These are phyloP conservation scores for Zonotrichia leucophrys DNA, from an alignment of 2,113 vertebrate genomes.

Conservation along the genomic window DNA sequence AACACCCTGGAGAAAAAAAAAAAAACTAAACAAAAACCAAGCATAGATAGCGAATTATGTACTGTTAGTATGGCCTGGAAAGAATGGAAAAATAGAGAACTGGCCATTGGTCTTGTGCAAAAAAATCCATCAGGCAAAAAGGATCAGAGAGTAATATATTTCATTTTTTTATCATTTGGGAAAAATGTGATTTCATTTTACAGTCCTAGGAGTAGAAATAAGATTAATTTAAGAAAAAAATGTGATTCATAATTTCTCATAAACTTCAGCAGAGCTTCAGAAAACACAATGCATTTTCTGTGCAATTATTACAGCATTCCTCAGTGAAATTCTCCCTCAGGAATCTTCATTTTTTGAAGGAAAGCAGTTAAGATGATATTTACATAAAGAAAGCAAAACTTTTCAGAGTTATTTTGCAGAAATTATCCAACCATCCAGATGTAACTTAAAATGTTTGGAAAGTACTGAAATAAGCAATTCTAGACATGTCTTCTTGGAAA, in stretches of 20 bases:
- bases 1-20: not conserved
- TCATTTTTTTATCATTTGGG: not conserved
- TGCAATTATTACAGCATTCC: not conserved
- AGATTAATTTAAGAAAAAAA: not conserved
- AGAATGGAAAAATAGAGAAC: not conserved
- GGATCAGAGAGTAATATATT: not conserved
- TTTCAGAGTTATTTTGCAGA: not conserved
- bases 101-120: not conserved
- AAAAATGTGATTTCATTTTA: not conserved
- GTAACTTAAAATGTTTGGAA: not conserved
- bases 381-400: not conserved
- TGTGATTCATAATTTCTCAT: not conserved
- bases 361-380: not conserved
- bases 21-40: not conserved
- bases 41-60: not conserved
- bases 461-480: slow-evolving; percentile 2
- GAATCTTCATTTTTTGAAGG: not conserved
- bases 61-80: not conserved
- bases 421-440: not conserved
- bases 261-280: not conserved
- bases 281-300: not conserved
- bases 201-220: not conserved
- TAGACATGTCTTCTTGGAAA: not conserved
- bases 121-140: not conserved
- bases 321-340: not conserved